phyloP scores from a whole-genome alignment of 2,797 vertebrate species.

The Galago senegalensis region DNA sequence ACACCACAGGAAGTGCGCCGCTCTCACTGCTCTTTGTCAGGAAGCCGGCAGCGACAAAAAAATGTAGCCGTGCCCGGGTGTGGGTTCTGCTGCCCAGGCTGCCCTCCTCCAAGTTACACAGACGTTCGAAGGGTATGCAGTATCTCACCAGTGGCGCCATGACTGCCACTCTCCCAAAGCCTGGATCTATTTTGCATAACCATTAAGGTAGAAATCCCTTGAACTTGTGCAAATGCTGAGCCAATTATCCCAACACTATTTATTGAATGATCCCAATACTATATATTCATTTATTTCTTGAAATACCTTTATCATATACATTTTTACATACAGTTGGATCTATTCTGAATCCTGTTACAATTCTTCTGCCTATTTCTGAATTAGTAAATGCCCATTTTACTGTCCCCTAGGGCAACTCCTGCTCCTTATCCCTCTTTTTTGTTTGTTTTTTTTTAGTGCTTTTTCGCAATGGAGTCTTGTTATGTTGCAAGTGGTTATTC shows the following conservation, averaged over 20 bases:
- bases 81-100: constrained; percentile 95
- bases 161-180: fast-evolving
- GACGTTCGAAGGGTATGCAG: constrained; percentile 92
- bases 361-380: constrained; percentile 22
- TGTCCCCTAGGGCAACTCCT: not conserved
- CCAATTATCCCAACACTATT: constrained; percentile 21
- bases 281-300: constrained; percentile 26
- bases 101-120: constrained; percentile 96
- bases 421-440: not conserved
- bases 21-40: constrained; percentile 93
- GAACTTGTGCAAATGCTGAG: constrained; percentile 39
- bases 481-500: not conserved
- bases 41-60: constrained; percentile 95
- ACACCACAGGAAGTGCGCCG: constrained; percentile 95
- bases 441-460: not conserved
- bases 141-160: constrained; percentile 86
- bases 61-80: constrained; percentile 95
- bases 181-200: not conserved
- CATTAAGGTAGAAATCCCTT: not conserved
- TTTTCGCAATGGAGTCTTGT: not conserved
- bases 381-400: constrained; percentile 1
- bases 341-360: not conserved
- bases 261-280: not conserved
- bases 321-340: not conserved
- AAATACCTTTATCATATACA: constrained; percentile 17